Base-by-base conservation (phyloP, 2,888 invertebrate species). In the Acanthosoma haemorrhoidale region DNA sequence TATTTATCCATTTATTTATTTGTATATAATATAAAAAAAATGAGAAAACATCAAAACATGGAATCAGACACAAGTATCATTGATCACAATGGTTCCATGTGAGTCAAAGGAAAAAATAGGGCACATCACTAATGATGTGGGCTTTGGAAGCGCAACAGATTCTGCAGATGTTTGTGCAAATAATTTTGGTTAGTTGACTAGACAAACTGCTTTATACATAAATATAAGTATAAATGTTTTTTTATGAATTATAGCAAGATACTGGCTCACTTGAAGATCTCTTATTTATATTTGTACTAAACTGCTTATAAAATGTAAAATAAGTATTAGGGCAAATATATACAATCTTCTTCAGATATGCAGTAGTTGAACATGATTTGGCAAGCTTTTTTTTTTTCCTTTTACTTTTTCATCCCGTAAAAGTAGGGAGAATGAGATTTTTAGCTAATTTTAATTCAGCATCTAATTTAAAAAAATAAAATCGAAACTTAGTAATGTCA, bases 171-270 rank as follows among this genome's bases (percentile, higher is more conserved):
- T 36, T 39, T 8, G 3, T 15, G n/a, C n/a, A 51, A 4, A 11
- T 64, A 29, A 64, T 39, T 61, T 64, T 64, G 61, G 61, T 36
- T 61, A 38, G 16, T 38, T 61, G 64, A 64, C 64, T 64, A 64
- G 64, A 64, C n/a, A 25, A 64, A 41, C 41, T 39, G 41, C 4
- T 57, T 18, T 13, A 51, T n/a, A n/a, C n/a, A n/a, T n/a, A n/a
- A n/a, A n/a, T 31, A 18, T 21, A 60, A 34, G 2, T 31, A 18
- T 60, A 60, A 16, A 13, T 25, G 3, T 1, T 43, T 51, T 25
- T 51, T 6, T 32, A 9, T 43, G 8, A 5, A 18, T 25, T 25
- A 51, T 51, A 2, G 29, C 5, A 25, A n/a, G n/a, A n/a, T 25
- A 43, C 11, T 18, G 13, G 1, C 13, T 41, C 3, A 18, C 4